Evolutionary conservation across 2,797 vertebrate species (phyloP).

Genomic region (Parauchenoglanis punctatus): DNA sequence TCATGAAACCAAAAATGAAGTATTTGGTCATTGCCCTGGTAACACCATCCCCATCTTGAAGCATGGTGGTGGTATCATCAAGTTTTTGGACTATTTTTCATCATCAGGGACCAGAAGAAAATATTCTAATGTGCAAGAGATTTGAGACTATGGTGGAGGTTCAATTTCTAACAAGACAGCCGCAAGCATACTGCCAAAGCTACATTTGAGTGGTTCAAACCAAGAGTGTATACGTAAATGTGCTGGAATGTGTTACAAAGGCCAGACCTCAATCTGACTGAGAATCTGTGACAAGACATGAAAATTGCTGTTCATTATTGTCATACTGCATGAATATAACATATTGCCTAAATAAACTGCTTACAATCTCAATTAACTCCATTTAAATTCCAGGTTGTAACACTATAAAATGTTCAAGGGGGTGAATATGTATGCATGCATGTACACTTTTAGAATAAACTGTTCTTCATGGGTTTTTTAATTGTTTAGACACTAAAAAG

Average conservation of each 20-base stretch:
- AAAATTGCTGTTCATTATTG: not conserved
- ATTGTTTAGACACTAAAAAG: not conserved
- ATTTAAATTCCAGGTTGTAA: not conserved
- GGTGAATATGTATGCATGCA: not conserved
- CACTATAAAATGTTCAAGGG: not conserved
- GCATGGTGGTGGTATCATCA: not conserved
- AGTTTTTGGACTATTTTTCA: not conserved
- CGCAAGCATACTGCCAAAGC: not conserved
- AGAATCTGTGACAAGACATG: not conserved
- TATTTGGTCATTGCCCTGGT: not conserved
- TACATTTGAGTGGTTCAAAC: not conserved
- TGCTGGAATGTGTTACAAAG: not conserved
- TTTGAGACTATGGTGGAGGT: not conserved
- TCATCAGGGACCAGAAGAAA: not conserved
- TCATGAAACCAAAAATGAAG: not conserved
- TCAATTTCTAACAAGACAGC: not conserved
- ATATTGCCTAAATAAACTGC: not conserved
- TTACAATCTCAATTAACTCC: not conserved
- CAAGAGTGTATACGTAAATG: not conserved
- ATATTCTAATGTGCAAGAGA: not conserved
- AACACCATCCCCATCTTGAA: not conserved
- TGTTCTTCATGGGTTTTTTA: not conserved
- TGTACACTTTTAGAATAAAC: not conserved
- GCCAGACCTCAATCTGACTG: not conserved
- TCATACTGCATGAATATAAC: not conserved